Conservation (phyloP, 37 sponge, comb jelly and placozoan genomes). For the Bolinopsis microptera region DNA sequence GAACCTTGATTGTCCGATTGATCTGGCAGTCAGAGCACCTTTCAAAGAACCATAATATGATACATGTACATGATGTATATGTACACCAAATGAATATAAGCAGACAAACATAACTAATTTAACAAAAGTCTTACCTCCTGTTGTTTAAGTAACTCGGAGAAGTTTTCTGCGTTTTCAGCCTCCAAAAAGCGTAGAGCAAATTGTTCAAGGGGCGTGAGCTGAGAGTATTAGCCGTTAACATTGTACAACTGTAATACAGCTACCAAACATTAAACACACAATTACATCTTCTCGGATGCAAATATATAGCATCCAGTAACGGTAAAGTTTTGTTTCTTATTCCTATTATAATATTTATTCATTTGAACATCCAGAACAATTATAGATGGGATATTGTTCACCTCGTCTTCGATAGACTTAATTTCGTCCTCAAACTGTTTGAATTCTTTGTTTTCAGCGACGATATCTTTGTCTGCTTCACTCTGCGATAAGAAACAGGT, state of each 20-base stretch:
- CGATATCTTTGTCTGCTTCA: constrained; percentile 2
- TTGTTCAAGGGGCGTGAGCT: constrained; percentile 80
- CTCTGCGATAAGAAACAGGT: constrained; percentile 15
- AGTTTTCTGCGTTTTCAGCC: constrained; percentile 74
- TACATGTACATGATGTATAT: too few species aligned
- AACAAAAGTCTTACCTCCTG: constrained; percentile 84
- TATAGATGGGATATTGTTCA: too few species aligned
- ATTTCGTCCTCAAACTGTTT: constrained; percentile 45
- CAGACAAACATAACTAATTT: too few species aligned
- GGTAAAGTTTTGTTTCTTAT: too few species aligned
- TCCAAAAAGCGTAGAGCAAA: constrained; percentile 80
- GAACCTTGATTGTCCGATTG: too few species aligned
- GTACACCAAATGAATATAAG: too few species aligned
- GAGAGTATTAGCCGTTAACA: constrained; percentile 69
- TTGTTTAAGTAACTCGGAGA: constrained; percentile 70
- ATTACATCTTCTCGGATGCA: too few species aligned
- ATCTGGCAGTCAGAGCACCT: too few species aligned
- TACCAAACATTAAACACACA: constrained; percentile 13
- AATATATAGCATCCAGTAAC: too few species aligned
- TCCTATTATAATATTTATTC: too few species aligned
- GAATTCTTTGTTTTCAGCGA: constrained; percentile 18
- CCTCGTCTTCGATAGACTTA: constrained; percentile 47
- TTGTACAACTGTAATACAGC: constrained; percentile 65
- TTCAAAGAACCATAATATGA: too few species aligned
- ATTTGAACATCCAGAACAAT: too few species aligned